phyloP scores from a whole-genome alignment of 1,140 invertebrate species.

The Sitobion miscanthi region DNA sequence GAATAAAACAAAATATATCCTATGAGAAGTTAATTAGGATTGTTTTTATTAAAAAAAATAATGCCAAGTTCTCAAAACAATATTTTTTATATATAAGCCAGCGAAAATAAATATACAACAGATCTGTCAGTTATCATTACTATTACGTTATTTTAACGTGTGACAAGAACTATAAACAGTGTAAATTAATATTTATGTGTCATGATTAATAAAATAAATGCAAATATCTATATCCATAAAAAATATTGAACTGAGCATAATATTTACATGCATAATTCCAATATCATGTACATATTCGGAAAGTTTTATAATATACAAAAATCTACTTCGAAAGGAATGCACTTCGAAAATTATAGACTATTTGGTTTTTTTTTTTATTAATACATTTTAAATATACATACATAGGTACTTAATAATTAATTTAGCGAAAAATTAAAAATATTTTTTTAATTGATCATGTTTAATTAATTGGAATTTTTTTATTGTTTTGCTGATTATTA shows the following conservation, averaged over 20 bases:
- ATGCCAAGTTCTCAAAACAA: not conserved
- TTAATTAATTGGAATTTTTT: not conserved
- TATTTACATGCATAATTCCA: not conserved
- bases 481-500: not conserved
- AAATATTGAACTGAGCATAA: not conserved
- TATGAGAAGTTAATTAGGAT: constrained; percentile 13
- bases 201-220: not conserved
- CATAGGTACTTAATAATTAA: not conserved
- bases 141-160: not conserved
- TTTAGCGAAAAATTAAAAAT: not conserved
- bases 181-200: not conserved
- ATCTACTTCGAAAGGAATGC: not conserved
- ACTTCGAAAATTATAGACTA: not conserved
- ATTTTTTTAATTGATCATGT: not conserved
- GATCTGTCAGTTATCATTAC: not conserved
- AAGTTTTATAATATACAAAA: not conserved
- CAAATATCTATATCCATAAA: not conserved
- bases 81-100: not conserved
- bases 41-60: not conserved
- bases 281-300: not conserved
- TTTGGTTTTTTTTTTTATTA: not conserved
- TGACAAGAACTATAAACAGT: not conserved
- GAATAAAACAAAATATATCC: not conserved
- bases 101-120: not conserved
- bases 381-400: no score